phyloP scores from a whole-genome alignment of 2,113 vertebrate genomes.

The Polypterus senegalus region DNA sequence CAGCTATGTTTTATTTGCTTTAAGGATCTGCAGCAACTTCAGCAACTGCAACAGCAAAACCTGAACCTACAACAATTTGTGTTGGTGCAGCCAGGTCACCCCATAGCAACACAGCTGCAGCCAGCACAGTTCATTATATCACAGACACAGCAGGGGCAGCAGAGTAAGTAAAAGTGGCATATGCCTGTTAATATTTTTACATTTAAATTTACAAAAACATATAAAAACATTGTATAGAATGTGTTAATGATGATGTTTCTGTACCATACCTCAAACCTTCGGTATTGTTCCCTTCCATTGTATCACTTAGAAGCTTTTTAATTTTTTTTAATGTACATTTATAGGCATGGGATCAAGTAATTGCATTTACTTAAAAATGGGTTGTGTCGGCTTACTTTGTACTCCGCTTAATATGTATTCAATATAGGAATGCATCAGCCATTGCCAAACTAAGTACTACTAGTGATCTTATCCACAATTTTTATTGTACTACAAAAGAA shows the following conservation, averaged over 20 bases:
- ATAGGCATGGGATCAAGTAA: too few species aligned
- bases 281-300: neutral
- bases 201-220: too few species aligned
- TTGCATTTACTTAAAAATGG: too few species aligned
- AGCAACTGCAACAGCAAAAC: conserved; percentile 91
- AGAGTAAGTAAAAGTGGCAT: conserved; percentile 52
- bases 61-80: conserved; percentile 94
- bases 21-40: conserved; percentile 64
- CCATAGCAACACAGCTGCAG: conserved; percentile 77
- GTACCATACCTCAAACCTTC: too few species aligned
- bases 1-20: neutral
- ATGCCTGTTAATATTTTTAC: neutral
- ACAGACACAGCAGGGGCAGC: conserved; percentile 85
- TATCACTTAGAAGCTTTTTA: neutral
- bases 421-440: too few species aligned
- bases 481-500: too few species aligned
- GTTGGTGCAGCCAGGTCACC: conserved; percentile 80
- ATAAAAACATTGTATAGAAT: too few species aligned
- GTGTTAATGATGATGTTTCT: too few species aligned
- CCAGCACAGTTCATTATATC: conserved; percentile 97
- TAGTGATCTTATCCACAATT: too few species aligned
- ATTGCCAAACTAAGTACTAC: too few species aligned
- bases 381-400: too few species aligned
- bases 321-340: neutral
- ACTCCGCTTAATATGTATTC: too few species aligned